These are phyloP conservation scores for Takifugu ocellatus DNA, from an alignment of 2,797 vertebrate genomes.

Conservation along the genomic window DNA sequence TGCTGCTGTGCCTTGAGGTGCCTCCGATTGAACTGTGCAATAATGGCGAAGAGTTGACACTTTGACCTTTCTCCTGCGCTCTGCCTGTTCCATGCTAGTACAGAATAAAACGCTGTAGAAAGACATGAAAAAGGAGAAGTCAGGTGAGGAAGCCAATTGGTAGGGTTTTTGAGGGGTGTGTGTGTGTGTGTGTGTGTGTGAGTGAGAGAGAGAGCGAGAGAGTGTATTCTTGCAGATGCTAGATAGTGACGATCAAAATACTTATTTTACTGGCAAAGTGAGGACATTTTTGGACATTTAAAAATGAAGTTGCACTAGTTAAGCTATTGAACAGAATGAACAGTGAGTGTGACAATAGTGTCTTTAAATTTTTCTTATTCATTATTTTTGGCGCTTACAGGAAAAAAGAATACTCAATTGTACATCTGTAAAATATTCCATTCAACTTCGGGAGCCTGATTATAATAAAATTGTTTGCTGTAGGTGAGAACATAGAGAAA, in stretches of 20 bases:
- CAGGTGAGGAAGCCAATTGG: slow-evolving; percentile 6
- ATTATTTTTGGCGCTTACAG: no score
- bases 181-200: neutral
- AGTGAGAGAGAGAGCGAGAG: no score
- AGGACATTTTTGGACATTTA: no score
- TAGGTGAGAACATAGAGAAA: neutral
- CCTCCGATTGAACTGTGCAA: slow-evolving; percentile 6
- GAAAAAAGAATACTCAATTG: no score
- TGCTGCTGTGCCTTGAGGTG: slow-evolving; percentile 17
- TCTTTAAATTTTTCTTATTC: no score
- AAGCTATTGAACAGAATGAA: no score
- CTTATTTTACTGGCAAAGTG: no score
- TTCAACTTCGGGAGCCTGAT: slow-evolving; percentile 2
- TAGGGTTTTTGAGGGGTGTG: slow-evolving; percentile 9
- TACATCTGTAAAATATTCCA: no score
- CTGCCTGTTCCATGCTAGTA: slow-evolving; percentile 21
- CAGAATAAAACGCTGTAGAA: slow-evolving; percentile 19
- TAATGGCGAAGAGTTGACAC: slow-evolving; percentile 41
- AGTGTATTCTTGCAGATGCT: neutral
- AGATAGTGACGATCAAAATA: no score
- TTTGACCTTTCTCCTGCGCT: slow-evolving; percentile 38
- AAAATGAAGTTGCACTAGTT: no score
- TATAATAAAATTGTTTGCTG: slow-evolving; percentile 12
- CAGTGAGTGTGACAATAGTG: no score
- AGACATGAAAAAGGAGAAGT: slow-evolving; percentile 16